These are phyloP conservation scores for Mastacembelus armatus DNA, from an alignment of 2,797 vertebrate genomes.

Conservation along the genomic window DNA sequence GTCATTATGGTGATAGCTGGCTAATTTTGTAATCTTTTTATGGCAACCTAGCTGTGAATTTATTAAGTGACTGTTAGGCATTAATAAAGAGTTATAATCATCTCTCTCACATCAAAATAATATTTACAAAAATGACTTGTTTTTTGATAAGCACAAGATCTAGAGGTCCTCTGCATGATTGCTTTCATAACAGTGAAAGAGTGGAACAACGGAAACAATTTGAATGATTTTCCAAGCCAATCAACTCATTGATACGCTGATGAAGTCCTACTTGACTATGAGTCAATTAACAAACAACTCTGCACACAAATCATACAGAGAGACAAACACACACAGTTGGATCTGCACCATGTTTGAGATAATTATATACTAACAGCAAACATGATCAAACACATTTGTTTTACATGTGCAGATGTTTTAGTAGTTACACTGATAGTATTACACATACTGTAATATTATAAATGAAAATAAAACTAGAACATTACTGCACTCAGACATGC, in stretches of 20 bases:
- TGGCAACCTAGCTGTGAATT: too few species aligned
- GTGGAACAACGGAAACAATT: background rate
- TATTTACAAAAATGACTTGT: slow-evolving; percentile 10
- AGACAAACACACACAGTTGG: background rate
- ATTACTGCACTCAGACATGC: background rate
- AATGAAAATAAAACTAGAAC: background rate
- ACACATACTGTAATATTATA: background rate
- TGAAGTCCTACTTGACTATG: background rate
- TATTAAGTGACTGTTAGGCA: too few species aligned
- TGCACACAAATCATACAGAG: background rate
- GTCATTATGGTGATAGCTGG: slow-evolving; percentile 34
- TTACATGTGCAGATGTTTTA: slow-evolving; percentile 2
- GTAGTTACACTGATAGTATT: background rate
- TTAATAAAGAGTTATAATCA: too few species aligned
- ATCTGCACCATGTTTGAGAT: background rate
- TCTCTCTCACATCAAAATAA: slow-evolving; percentile 14
- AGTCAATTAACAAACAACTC: background rate
- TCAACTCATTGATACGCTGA: background rate
- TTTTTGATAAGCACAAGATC: background rate
- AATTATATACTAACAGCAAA: background rate
- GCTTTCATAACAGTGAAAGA: background rate
- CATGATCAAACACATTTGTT: background rate
- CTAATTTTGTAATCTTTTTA: too few species aligned
- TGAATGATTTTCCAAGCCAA: too few species aligned
- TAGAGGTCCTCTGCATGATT: slow-evolving; percentile 1